Evolutionary conservation across 2,888 invertebrate species (phyloP).

Genomic region (Idaea dimidiata): DNA sequence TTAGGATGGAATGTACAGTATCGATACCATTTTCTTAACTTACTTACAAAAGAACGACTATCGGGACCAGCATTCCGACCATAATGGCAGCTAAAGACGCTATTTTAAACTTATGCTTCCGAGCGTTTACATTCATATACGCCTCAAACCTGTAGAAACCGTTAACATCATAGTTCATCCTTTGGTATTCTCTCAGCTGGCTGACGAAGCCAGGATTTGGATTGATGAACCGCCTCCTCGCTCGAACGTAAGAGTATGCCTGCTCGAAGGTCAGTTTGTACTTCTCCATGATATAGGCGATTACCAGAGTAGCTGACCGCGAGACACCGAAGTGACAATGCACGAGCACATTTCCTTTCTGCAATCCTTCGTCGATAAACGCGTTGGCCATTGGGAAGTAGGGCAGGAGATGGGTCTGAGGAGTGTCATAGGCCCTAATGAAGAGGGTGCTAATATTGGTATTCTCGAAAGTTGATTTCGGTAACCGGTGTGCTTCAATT

Average conservation of each 20-base stretch:
- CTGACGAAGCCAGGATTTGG: constrained; percentile 97
- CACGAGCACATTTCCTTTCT: constrained; percentile 87
- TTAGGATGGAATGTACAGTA: no score
- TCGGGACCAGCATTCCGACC: constrained; percentile 60
- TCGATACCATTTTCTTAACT: constrained; percentile 8
- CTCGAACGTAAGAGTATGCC: constrained; percentile 92
- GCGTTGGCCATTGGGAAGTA: constrained; percentile 75
- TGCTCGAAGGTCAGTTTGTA: constrained; percentile 90
- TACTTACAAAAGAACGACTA: constrained; percentile 50
- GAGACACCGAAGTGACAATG: constrained; percentile 98
- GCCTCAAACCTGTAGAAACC: constrained; percentile 62
- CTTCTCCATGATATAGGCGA: constrained; percentile 96
- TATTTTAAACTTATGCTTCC: constrained; percentile 66
- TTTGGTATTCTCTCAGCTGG: constrained; percentile 87
- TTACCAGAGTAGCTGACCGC: constrained; percentile 95
- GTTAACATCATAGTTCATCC: constrained; percentile 59
- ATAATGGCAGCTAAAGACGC: constrained; percentile 60
- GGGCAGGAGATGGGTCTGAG: constrained; percentile 66
- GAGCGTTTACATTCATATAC: constrained; percentile 61
- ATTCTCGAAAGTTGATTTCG: constrained; percentile 59
- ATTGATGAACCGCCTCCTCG: constrained; percentile 93
- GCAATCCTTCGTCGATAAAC: constrained; percentile 80
- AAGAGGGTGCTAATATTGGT: constrained; percentile 65
- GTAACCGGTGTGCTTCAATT: constrained; percentile 64
- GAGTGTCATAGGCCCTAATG: constrained; percentile 73